A percentile compares a stretch with the other conserved stretches of the same genome.
phyloP scores from a whole-genome alignment of 2,797 vertebrate genomes.

The Syncerus caffer region DNA sequence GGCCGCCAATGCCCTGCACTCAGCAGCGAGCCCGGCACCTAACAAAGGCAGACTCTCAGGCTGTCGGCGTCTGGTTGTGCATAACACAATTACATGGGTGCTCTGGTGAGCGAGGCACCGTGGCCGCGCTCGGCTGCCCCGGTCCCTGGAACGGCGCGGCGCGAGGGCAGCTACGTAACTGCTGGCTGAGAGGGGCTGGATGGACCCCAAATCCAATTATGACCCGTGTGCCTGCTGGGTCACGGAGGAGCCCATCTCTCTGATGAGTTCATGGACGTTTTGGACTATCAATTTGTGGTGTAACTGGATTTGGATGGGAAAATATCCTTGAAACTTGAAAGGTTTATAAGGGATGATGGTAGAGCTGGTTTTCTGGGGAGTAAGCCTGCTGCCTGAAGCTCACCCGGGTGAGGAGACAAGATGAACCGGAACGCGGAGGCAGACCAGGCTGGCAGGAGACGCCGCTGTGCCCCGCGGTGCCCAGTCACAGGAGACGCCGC shows the following conservation, averaged over 20 bases:
- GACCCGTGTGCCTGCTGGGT: fast-evolving
- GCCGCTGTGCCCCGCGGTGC: fast-evolving
- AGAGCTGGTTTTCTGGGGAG: not conserved
- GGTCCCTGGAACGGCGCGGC: fast-evolving
- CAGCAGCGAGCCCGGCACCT: not conserved
- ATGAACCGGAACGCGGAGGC: not conserved
- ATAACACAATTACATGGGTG: not conserved
- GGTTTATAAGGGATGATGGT: not conserved
- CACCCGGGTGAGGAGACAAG: not conserved
- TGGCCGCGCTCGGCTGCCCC: fast-evolving
- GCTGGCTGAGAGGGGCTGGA: not conserved
- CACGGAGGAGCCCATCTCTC: not conserved
- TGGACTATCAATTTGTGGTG: not conserved
- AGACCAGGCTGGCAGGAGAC: fast-evolving
- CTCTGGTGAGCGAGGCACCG: not conserved
- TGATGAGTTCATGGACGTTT: fast-evolving
- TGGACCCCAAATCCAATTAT: not conserved
- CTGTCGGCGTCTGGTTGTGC: not conserved
- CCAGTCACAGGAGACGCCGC: too few relatives aligned
- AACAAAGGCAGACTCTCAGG: not conserved
- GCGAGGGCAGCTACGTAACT: fast-evolving
- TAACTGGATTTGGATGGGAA: not conserved
- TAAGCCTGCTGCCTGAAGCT: not conserved
- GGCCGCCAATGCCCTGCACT: not conserved
- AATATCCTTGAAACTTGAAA: not conserved